Conservation (phyloP, 1,140 invertebrate genomes). For the Drosophila nigromelanica region DNA sequence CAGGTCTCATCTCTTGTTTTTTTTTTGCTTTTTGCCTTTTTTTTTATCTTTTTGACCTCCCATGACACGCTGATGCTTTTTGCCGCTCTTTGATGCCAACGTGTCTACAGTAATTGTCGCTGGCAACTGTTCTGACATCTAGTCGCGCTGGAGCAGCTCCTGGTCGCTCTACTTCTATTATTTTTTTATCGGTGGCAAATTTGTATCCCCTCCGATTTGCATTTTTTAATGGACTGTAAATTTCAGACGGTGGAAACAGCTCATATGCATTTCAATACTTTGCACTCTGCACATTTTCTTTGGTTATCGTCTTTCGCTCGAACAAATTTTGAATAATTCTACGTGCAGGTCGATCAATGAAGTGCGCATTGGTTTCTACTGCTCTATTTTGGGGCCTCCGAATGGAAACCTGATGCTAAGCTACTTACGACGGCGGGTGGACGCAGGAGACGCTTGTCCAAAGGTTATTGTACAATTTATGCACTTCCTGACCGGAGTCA, state of each 20-base stretch:
- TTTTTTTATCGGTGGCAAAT: constrained; percentile 37
- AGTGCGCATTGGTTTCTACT: constrained; percentile 53
- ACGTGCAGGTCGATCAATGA: constrained; percentile 58
- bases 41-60: constrained; percentile 16
- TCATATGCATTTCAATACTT: constrained; percentile 54
- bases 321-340: constrained; percentile 68
- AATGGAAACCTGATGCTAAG: constrained; percentile 43
- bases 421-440: constrained; percentile 53
- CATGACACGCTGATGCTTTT: constrained; percentile 6
- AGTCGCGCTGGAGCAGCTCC: background rate
- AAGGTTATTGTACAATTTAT: constrained; percentile 55
- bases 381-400: background rate
- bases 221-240: constrained; percentile 74
- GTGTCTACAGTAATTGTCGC: constrained; percentile 68
- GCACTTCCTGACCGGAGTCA: constrained; percentile 61
- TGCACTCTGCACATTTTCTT: background rate
- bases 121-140: constrained; percentile 45
- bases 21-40: constrained; percentile 8
- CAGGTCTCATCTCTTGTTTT: constrained; percentile 50
- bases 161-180: background rate
- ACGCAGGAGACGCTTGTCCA: constrained; percentile 6
- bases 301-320: constrained; percentile 59
- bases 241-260: constrained; percentile 35
- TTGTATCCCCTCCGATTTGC: constrained; percentile 54
- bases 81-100: constrained; percentile 55